Evolutionary conservation across 2,113 vertebrate genomes (phyloP).

Genomic region (Ctenodactylus gundi): DNA sequence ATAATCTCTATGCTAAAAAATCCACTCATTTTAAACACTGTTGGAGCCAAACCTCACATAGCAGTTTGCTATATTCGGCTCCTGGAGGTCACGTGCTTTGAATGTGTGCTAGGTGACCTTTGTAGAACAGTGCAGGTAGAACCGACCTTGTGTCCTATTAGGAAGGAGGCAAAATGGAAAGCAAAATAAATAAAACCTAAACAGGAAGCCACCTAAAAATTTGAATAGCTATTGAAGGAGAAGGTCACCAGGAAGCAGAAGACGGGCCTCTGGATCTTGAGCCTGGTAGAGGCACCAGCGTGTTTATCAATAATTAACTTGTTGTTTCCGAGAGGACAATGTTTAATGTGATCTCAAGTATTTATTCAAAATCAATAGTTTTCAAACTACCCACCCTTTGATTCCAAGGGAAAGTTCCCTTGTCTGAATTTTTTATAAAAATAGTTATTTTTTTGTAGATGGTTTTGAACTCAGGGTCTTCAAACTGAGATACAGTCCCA

Average conservation of each 20-base stretch:
- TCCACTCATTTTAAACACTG: background rate
- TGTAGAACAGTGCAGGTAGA: background rate
- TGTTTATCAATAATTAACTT: constrained; percentile 68
- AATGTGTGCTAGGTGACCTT: background rate
- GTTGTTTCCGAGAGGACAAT: constrained; percentile 55
- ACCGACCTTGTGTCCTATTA: constrained; percentile 29
- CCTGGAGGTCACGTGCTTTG: background rate
- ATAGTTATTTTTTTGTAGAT: constrained; percentile 37
- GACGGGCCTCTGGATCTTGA: constrained; percentile 19
- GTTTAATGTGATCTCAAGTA: constrained; percentile 47
- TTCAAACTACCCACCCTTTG: background rate
- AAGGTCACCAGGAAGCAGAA: constrained; percentile 57
- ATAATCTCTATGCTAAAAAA: background rate
- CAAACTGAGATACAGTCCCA: no score
- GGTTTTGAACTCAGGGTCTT: no score
- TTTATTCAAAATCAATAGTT: constrained; percentile 54
- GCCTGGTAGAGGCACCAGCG: background rate
- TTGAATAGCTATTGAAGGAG: constrained; percentile 58
- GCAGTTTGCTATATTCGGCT: constrained; percentile 6
- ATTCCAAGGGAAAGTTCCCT: constrained; percentile 37
- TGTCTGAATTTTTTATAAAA: constrained; percentile 56
- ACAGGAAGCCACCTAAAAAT: constrained; percentile 32
- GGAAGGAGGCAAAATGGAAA: constrained; percentile 39
- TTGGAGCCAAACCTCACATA: background rate
- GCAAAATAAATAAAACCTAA: constrained; percentile 63